Conservation (phyloP, 2,113 vertebrate genomes). For the Chloebia gouldiae region DNA sequence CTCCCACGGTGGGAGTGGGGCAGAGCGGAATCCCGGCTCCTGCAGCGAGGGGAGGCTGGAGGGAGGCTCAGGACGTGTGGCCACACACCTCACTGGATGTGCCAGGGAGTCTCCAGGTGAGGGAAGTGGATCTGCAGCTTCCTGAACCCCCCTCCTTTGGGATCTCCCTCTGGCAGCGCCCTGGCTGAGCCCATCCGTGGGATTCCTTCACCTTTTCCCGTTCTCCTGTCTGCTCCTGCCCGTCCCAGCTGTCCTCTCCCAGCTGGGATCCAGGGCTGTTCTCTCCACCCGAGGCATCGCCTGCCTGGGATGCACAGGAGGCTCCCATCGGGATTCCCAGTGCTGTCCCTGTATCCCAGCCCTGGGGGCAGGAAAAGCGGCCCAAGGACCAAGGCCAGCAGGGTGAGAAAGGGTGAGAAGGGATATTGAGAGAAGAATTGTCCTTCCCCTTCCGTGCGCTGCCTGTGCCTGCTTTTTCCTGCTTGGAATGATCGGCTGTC, state of each 20-base stretch:
- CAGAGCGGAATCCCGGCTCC: background rate
- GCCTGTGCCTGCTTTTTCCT: background rate
- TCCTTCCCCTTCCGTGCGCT: fast-evolving
- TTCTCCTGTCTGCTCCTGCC: background rate
- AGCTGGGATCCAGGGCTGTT: background rate
- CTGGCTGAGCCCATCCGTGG: background rate
- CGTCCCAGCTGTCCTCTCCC: background rate
- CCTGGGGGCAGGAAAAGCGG: background rate
- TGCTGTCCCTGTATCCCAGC: background rate
- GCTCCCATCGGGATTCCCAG: background rate
- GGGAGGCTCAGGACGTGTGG: background rate
- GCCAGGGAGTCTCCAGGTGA: background rate
- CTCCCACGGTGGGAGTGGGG: background rate
- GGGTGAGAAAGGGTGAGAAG: background rate
- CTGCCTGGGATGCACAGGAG: background rate
- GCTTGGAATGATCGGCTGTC: background rate
- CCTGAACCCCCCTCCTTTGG: background rate
- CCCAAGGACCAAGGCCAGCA: background rate
- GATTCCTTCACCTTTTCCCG: background rate
- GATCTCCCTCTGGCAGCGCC: background rate
- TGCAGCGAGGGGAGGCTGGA: background rate
- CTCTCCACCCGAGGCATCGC: background rate
- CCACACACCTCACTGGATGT: background rate
- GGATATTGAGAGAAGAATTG: background rate
- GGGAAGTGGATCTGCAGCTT: background rate